Percentiles rank a stretch among this genome's conserved stretches.
These are phyloP conservation scores for Musca domestica DNA, from an alignment of 1,140 invertebrate genomes.

Conservation along the genomic window DNA sequence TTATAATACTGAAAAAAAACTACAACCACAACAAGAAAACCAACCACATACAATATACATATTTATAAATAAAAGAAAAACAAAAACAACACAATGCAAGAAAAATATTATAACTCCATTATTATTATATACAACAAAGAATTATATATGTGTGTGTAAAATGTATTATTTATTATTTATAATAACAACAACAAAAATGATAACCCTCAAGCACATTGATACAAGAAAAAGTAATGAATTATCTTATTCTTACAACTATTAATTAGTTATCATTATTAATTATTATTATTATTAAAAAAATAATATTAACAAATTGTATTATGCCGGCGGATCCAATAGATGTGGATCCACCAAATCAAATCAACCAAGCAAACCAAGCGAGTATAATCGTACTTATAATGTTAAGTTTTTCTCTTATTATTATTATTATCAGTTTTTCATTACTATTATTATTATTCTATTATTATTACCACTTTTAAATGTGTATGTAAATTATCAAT, in stretches of 20 bases:
- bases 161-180: slow-evolving; percentile 17
- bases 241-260: neutral
- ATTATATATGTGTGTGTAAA: slow-evolving; percentile 6
- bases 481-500: slow-evolving; percentile 17
- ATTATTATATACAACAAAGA: too few relatives aligned
- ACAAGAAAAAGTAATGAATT: slow-evolving; percentile 1
- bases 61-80: slow-evolving; percentile 5
- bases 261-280: too few relatives aligned
- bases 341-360: too few relatives aligned
- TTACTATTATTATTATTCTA: neutral
- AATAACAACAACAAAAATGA: neutral
- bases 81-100: slow-evolving; percentile 4
- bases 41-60: too few relatives aligned
- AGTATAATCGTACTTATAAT: slow-evolving; percentile 3
- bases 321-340: too few relatives aligned
- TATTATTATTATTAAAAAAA: too few relatives aligned
- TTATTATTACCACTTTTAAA: neutral
- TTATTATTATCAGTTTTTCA: neutral
- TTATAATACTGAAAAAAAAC: too few relatives aligned
- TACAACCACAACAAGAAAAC: too few relatives aligned
- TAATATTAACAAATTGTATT: too few relatives aligned
- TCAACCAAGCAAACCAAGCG: too few relatives aligned
- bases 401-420: slow-evolving; percentile 10
- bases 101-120: neutral
- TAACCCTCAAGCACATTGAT: neutral